phyloP scores from a whole-genome alignment of 2,888 invertebrate species.

The Sesamia inferens region DNA sequence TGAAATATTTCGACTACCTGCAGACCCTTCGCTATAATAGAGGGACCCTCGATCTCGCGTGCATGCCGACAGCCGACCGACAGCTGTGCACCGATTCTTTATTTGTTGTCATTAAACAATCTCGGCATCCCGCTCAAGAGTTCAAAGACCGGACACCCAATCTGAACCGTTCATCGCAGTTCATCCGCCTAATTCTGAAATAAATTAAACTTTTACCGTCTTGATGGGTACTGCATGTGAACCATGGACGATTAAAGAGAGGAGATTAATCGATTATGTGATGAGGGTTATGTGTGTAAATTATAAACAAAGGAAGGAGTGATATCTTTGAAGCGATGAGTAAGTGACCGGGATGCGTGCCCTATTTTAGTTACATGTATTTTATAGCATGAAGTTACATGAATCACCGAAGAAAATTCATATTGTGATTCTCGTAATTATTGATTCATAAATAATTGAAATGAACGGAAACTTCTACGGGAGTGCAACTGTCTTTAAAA shows the following conservation, averaged over 20 bases:
- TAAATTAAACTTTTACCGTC: conserved; percentile 48
- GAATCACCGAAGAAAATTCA: conserved; percentile 44
- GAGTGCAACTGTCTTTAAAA: conserved; percentile 1
- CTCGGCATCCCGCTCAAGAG: conserved; percentile 75
- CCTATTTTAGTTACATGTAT: conserved; percentile 30
- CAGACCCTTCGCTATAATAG: conserved; percentile 72
- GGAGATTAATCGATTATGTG: conserved; percentile 28
- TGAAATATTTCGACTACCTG: conserved; percentile 75
- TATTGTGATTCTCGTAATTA: conserved; percentile 2
- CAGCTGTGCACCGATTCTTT: conserved; percentile 82
- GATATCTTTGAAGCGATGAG: conserved; percentile 71
- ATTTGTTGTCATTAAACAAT: conserved; percentile 79
- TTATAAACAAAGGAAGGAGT: conserved; percentile 67
- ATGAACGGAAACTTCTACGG: conserved; percentile 1
- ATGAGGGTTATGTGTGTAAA: conserved; percentile 51
- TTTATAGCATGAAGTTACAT: conserved; percentile 35
- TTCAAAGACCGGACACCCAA: conserved; percentile 81
- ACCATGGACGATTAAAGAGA: conserved; percentile 28
- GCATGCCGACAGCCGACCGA: conserved; percentile 68
- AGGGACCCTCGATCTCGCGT: conserved; percentile 67
- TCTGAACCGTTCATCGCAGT: conserved; percentile 73
- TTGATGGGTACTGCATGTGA: conserved; percentile 30
- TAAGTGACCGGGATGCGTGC: conserved; percentile 61
- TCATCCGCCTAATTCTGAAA: conserved; percentile 71
- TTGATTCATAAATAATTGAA: background rate